A percentile compares a stretch with the other conserved stretches of the same genome.
phyloP scores from a whole-genome alignment of 1,140 invertebrate genomes.

The Cyclina sinensis region DNA sequence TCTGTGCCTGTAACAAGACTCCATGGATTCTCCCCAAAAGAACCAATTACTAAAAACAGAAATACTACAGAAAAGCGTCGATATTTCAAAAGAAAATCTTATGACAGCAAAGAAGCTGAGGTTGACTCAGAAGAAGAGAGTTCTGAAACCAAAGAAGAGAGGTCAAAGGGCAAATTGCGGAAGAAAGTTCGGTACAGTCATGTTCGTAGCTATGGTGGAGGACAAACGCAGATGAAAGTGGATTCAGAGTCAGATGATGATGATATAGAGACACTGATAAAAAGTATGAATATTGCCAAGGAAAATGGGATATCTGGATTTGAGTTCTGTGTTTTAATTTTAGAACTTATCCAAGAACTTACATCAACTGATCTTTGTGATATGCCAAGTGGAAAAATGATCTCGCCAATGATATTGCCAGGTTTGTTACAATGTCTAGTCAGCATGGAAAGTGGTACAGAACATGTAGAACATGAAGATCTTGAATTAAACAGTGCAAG shows the following conservation, averaged over 20 bases:
- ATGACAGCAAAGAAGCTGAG: conserved; percentile 26
- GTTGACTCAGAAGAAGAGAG: conserved; percentile 18
- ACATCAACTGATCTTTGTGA: conserved; percentile 71
- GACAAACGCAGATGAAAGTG: conserved; percentile 26
- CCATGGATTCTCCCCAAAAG: not conserved
- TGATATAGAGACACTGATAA: conserved; percentile 47
- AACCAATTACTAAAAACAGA: not conserved
- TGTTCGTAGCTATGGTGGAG: not conserved
- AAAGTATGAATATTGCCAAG: conserved; percentile 35
- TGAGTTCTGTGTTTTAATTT: conserved; percentile 74
- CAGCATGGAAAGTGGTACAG: not conserved
- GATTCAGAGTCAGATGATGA: conserved; percentile 63
- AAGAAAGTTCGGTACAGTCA: conserved; percentile 38
- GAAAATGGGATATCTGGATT: conserved; percentile 45
- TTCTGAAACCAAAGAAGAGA: conserved; percentile 36
- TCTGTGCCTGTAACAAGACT: conserved; percentile 33
- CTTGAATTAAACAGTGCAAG: conserved; percentile 58
- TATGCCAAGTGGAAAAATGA: conserved; percentile 64
- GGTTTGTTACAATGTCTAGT: conserved; percentile 70
- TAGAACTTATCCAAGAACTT: conserved; percentile 75
- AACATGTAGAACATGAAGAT: not conserved
- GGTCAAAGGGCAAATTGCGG: conserved; percentile 31
- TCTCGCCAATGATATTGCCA: conserved; percentile 76
- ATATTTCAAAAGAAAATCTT: conserved; percentile 45
- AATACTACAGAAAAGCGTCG: conserved; percentile 13